Base-by-base conservation (phyloP, 2,888 invertebrate genomes). In the Tetrapedia diversipes region DNA sequence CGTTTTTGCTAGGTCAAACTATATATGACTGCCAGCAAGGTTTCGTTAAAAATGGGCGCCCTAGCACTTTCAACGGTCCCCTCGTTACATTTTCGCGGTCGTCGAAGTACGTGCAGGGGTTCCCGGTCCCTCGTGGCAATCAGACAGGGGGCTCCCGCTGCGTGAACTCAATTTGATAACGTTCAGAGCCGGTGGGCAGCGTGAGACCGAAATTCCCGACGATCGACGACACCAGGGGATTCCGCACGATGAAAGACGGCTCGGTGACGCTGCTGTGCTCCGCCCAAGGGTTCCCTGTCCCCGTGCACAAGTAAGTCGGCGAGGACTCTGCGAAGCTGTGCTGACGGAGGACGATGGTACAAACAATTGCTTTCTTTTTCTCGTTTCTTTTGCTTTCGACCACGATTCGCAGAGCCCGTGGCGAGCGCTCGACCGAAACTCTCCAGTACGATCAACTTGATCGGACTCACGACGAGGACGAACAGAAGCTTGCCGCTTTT, bases 371-470 rank as follows among this genome's bases (percentile, higher is more conserved):
- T n/a, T n/a, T n/a, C n/a, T n/a, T n/a, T n/a, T n/a, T 16, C 11
- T 41, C n/a, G 37, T 24, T 51, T 14, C 39, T 32, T 71, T 45
- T 11, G 34, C 53, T 49, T 22, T 43, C 65, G 73, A 37, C 57
- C 14, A 70, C 70, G 45, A 67, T 69, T 56, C 80, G 64, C 93
- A 95, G 95, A 95, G 89, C 95, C 95, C 24, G 94, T 95, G 78
- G 95, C 95, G 81, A 94, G 94, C 83, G 94, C 95, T 80, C 92
- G 94, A 34, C 95, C 95, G 43, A 95, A 95, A 91, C 94, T 95
- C 86, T 94, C 95, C 84, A 93, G 94, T 54, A 92, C 94, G 87
- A 93, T 94, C 88, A 94, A 94, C 90, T 93, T 94, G 84, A 94
- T 93, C 72, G 94, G 94, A 92, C 92, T 94, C 78, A 93, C 93